These are phyloP conservation scores for Taenioides sp. DNA, from an alignment of 2,797 vertebrate species.

Conservation along the genomic window DNA sequence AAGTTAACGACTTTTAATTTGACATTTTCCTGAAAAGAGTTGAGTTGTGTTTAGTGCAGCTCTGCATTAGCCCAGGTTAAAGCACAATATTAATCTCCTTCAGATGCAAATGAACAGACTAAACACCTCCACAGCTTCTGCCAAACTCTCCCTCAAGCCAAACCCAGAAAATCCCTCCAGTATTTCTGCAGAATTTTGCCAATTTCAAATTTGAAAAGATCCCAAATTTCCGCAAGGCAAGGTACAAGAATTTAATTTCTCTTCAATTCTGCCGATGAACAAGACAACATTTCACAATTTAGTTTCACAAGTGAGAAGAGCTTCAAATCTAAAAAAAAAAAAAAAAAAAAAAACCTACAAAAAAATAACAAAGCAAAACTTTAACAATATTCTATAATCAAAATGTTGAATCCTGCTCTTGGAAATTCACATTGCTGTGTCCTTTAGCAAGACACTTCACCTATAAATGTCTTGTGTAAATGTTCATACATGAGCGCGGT, in stretches of 20 bases:
- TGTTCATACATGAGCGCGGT: not conserved
- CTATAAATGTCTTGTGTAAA: no score
- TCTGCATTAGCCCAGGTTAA: not conserved
- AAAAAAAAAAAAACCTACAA: no score
- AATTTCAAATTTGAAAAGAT: constrained; percentile 37
- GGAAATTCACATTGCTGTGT: no score
- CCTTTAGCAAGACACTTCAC: no score
- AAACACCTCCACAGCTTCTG: constrained; percentile 26
- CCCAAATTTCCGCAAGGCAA: constrained; percentile 47
- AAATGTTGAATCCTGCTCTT: no score
- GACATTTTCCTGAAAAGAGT: not conserved
- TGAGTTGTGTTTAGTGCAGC: not conserved
- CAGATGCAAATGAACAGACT: constrained; percentile 4
- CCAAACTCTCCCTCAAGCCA: constrained; percentile 41
- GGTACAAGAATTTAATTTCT: constrained; percentile 53
- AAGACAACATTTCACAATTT: not conserved
- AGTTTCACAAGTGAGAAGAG: not conserved
- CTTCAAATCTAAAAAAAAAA: no score
- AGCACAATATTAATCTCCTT: not conserved
- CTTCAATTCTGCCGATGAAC: constrained; percentile 63
- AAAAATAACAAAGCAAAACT: no score
- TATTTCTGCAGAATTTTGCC: constrained; percentile 22
- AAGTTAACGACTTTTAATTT: not conserved
- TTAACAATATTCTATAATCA: no score
- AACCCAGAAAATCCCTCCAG: constrained; percentile 26